Percentiles rank a stretch among this genome's conserved stretches.
phyloP scores from a whole-genome alignment of 2,797 vertebrate species.

The Rhinella marina region DNA sequence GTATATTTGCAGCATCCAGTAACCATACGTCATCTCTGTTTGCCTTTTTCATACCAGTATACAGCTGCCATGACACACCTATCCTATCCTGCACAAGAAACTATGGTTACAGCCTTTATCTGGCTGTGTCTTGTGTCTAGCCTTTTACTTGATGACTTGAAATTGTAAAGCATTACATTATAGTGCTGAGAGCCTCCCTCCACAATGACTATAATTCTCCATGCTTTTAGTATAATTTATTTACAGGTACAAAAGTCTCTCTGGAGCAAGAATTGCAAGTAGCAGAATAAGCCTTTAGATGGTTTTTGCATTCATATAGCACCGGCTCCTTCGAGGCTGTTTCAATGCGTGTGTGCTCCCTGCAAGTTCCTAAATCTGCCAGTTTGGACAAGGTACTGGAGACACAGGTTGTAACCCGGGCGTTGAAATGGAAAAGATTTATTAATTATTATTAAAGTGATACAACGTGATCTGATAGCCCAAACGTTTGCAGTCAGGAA shows the following conservation, averaged over 20 bases:
- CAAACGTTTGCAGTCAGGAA: neutral
- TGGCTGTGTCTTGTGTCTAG: neutral
- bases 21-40: neutral
- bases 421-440: neutral
- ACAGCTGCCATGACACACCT: neutral
- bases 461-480: neutral
- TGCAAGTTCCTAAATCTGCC: neutral
- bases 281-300: neutral
- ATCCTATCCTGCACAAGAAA: neutral
- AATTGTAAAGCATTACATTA: slow-evolving; percentile 42
- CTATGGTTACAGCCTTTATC: neutral
- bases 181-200: slow-evolving; percentile 18
- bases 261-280: slow-evolving; percentile 14
- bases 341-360: neutral
- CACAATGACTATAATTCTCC: slow-evolving; percentile 9
- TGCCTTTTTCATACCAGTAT: neutral
- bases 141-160: neutral
- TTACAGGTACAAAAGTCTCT: slow-evolving; percentile 38
- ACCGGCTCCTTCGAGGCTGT: slow-evolving; percentile 1
- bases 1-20: neutral
- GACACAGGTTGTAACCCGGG: neutral
- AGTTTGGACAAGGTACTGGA: neutral
- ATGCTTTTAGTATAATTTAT: slow-evolving; percentile 45
- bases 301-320: slow-evolving; percentile 26
- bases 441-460: neutral